Conservation (phyloP, 2,888 invertebrate species). For the Eupithecia inturbata region DNA sequence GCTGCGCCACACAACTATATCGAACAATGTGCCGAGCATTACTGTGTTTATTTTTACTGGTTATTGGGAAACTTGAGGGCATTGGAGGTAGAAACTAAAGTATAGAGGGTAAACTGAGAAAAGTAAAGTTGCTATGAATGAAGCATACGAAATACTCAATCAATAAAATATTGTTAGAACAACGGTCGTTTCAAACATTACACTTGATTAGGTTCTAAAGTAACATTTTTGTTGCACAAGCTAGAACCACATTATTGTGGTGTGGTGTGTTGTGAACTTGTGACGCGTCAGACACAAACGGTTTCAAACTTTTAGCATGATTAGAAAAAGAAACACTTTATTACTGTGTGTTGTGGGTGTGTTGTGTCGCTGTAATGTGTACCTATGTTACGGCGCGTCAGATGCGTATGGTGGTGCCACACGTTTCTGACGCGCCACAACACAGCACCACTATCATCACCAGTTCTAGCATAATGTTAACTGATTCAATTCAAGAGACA, state of each 20-base stretch:
- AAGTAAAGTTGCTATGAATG: no score
- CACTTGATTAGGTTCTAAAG: neutral
- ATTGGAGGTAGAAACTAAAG: conserved; percentile 3
- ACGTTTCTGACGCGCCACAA: neutral
- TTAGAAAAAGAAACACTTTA: neutral
- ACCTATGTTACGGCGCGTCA: no score
- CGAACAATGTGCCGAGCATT: conserved; percentile 51
- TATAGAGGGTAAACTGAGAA: neutral
- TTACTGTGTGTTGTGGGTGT: neutral
- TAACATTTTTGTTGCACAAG: neutral
- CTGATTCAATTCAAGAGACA: neutral
- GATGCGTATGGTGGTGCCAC: no score
- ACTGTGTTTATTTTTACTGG: conserved; percentile 47
- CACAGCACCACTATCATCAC: neutral
- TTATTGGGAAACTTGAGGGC: conserved; percentile 34
- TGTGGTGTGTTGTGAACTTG: neutral
- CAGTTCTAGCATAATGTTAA: neutral
- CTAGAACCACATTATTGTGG: neutral
- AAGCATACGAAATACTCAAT: neutral
- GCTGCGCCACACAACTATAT: conserved; percentile 64
- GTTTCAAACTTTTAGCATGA: neutral
- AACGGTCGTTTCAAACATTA: neutral
- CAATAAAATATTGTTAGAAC: neutral
- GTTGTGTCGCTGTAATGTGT: neutral
- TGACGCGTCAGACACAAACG: no score